Evolutionary conservation across 2,888 invertebrate species (phyloP), one percentile per base, ranked within the genome.

Genomic region (Lasioglossum malachurum): DNA sequence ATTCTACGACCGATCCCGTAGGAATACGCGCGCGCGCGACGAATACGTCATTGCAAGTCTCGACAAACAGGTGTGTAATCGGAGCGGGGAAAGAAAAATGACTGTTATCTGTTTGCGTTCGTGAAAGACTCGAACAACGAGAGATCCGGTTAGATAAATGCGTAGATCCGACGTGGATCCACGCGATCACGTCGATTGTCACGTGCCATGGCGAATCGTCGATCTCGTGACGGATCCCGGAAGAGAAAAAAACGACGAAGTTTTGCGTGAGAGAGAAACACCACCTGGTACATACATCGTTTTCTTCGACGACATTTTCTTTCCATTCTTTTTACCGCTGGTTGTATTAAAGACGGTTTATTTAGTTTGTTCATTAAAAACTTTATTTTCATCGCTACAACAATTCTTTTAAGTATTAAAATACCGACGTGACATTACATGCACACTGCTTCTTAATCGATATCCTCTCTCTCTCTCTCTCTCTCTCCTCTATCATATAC

Each of bases 341-440:
- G 86, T 80, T 46, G 35, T 60, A 88, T 81, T 76, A 85, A 81
- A 81, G 44, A 89, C 78, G 74, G 80, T 44, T 76, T 88, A 53
- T 38, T 75, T 69, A 79, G 41, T 80, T 74, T 87, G 12, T 88
- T 83, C 57, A 82, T 88, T 73, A 87, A 78, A 74, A 80, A 76
- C 84, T 86, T 89, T 89, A 89, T 89, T 88, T 79, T 83, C 80
- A 76, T 86, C 72, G 81, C 83, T 85, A 83, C 84, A 90, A 82
- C 79, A 84, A 31, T 64, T 64, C 64, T 64, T 67, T 67, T 77
- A 41, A 80, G 19, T 80, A 41, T 14, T 81, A 85, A 78, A 78
- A 77, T 87, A 81, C 72, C 82, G 75, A 78, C 74, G 71, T 82
- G 73, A 82, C 73, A 83, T 83, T 83, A 84, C 84, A 88, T 79